phyloP scores from a whole-genome alignment of 2,888 invertebrate genomes.

The Melikaiella ostensackeni region DNA sequence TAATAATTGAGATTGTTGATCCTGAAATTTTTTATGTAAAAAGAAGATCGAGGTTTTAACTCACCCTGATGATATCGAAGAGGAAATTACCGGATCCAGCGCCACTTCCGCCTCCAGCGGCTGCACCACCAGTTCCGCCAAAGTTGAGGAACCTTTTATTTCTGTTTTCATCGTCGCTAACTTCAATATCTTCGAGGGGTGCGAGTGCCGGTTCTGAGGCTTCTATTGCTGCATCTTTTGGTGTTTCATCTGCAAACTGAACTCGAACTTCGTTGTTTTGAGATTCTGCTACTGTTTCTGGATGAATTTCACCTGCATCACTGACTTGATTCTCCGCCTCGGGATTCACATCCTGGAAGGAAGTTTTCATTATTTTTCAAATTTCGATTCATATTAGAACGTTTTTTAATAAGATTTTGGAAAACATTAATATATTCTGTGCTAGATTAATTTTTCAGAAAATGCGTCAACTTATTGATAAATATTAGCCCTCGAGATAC shows the following conservation, averaged over 20 bases:
- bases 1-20: background rate
- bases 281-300: slow-evolving; percentile 79
- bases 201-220: slow-evolving; percentile 84
- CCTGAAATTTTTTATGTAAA: background rate
- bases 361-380: background rate
- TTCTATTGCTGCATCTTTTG: slow-evolving; percentile 81
- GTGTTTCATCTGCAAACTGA: slow-evolving; percentile 79
- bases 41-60: slow-evolving; percentile 68
- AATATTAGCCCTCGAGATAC: background rate
- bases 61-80: slow-evolving; percentile 93
- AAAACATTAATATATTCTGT: background rate
- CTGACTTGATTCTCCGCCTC: slow-evolving; percentile 75
- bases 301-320: slow-evolving; percentile 58
- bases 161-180: slow-evolving; percentile 88
- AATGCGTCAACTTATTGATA: background rate
- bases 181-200: slow-evolving; percentile 83
- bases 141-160: slow-evolving; percentile 89
- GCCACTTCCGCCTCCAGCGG: slow-evolving; percentile 76
- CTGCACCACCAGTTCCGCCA: slow-evolving; percentile 73
- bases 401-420: background rate
- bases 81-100: slow-evolving; percentile 93
- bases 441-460: background rate
- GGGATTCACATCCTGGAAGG: slow-evolving; percentile 70
- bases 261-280: slow-evolving; percentile 83
- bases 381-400: background rate